Conservation (phyloP, 2,113 vertebrate genomes). For the Petrocephalus microphthalmus region DNA sequence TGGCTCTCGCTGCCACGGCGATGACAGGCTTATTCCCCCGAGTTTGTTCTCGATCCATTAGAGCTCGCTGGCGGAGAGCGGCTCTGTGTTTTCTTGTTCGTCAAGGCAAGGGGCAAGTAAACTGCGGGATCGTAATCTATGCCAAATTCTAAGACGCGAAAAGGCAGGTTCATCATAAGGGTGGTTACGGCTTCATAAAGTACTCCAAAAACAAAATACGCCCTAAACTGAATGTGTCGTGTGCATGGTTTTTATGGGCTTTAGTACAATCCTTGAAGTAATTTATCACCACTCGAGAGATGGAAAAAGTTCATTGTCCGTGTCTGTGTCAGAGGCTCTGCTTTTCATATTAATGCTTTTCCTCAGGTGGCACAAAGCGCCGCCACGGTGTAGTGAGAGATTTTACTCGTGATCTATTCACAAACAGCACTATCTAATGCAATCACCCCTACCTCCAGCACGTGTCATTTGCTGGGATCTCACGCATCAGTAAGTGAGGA, state of each 20-base stretch:
- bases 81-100: not conserved
- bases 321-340: not conserved
- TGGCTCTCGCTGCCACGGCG: not conserved
- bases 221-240: not conserved
- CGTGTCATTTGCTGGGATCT: slow-evolving; percentile 41
- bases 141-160: not conserved
- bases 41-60: slow-evolving; percentile 2
- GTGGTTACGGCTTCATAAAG: not conserved
- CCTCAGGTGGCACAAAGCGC: not conserved
- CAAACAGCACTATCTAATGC: slow-evolving; percentile 45
- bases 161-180: not conserved
- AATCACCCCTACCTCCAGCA: slow-evolving; percentile 40
- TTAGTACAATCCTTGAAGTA: not conserved
- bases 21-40: slow-evolving; percentile 19
- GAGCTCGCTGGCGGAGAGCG: not conserved
- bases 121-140: not conserved
- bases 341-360: not conserved
- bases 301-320: not conserved
- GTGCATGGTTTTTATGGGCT: not conserved
- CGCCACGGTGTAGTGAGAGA: slow-evolving; percentile 44
- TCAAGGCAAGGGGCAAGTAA: not conserved
- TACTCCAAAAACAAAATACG: not conserved
- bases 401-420: slow-evolving; percentile 52
- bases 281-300: not conserved
- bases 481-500: not conserved